Evolutionary conservation across 2,113 vertebrate genomes (phyloP).

Genomic region (Speoplatyrhinus poulsoni): DNA sequence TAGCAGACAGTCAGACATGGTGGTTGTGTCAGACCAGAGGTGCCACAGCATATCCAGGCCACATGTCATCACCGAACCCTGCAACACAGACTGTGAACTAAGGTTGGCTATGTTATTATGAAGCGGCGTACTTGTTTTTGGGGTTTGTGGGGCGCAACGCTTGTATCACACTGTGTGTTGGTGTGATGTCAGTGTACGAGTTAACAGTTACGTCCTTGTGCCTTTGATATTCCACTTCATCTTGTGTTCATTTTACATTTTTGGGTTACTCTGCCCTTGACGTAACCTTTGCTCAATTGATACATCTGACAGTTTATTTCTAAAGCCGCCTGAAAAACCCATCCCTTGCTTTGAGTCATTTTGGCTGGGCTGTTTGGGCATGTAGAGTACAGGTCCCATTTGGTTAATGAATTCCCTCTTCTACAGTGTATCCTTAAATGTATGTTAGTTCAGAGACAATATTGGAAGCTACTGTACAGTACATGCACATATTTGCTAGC

Average conservation of each 20-base stretch:
- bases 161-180: not conserved
- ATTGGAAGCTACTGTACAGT: no score
- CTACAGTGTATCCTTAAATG: no score
- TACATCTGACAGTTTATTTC: not conserved
- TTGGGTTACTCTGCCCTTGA: not conserved
- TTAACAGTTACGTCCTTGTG: not conserved
- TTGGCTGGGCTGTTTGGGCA: no score
- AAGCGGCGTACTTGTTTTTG: no score
- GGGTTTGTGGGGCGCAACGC: no score
- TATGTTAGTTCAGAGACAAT: no score
- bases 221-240: not conserved
- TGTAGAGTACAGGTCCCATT: no score
- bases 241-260: not conserved
- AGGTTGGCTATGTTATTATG: slow-evolving; percentile 73
- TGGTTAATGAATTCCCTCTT: no score
- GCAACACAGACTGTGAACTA: slow-evolving; percentile 92
- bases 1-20: slow-evolving; percentile 88
- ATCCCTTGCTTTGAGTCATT: no score
- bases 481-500: no score
- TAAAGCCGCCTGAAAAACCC: no score
- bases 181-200: not conserved
- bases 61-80: slow-evolving; percentile 82
- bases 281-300: not conserved
- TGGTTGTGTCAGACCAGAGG: slow-evolving; percentile 94
- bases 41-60: slow-evolving; percentile 85